Evolutionary conservation across 2,888 invertebrate species (phyloP), one percentile per base, ranked within the genome.

Genomic region (Nematopogon swammerdamellus): DNA sequence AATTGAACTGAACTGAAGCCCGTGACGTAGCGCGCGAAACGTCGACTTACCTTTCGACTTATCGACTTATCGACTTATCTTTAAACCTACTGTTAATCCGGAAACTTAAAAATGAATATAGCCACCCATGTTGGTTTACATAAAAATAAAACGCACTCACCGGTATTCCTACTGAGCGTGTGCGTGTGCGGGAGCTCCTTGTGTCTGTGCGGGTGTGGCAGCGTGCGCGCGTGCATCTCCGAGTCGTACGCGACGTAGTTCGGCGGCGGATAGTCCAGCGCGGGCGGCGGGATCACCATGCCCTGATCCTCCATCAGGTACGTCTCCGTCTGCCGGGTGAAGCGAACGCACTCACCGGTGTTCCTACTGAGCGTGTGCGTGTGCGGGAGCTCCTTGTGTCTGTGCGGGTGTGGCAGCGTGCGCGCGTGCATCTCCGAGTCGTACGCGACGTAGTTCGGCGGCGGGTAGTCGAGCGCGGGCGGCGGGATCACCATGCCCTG

Each of bases 401-500:
- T 72, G 61, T 82, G 80, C 17, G 82, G 82, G 58, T 82, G 84
- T 29, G 83, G 84, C 63, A 84, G 62, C 44, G 80, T 75, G 36
- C 76, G 57, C 1, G 77, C 72, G 52, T 76, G 77, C 16, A 47
- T 60, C 52, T 72, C 81, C 0, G 75, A 76, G 44, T 81, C 81
- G 55, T 79, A 77, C 3, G 74, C 71, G 1, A 72, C 74, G 52
- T 80, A 80, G 63, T 80, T 72, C 0, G 83, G 83, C 55, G 71
- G 73, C 44, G 85, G 85, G 36, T 85, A 86, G 62, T 86, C 86
- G 63, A 86, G 76, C 19, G 87, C 77, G 0, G 91, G 89, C 4
- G 91, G 91, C 2, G 79, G 79, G 46, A 77, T 69, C 10, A 73
- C 69, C 8, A 77, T 58, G 0, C 72, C 83, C 42, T 82, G 82